Evolutionary conservation across 2,797 vertebrate genomes (phyloP).

Genomic region (Triplophysa yarkandensis): DNA sequence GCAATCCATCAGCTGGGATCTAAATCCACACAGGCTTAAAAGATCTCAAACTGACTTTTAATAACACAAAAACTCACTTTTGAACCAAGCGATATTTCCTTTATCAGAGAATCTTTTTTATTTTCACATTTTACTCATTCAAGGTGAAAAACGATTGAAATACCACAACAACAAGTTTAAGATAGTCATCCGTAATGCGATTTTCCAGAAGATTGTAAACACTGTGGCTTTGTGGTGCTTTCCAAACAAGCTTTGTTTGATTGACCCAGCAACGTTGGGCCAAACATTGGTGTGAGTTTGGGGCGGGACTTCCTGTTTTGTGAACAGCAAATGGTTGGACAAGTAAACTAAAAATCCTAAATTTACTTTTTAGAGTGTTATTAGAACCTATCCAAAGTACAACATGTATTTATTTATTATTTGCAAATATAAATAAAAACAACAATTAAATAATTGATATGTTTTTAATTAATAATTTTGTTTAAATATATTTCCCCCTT

Average conservation of each 20-base stretch:
- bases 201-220: not conserved
- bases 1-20: slow-evolving; percentile 53
- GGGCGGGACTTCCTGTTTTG: not conserved
- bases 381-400: too few relatives aligned
- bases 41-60: slow-evolving; percentile 54
- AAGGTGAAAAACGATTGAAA: slow-evolving; percentile 63
- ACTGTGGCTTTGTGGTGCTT: not conserved
- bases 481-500: too few relatives aligned
- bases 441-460: too few relatives aligned
- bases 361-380: too few relatives aligned
- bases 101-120: slow-evolving; percentile 55
- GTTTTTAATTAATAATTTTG: too few relatives aligned
- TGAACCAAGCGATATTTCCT: slow-evolving; percentile 56
- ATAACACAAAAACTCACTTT: slow-evolving; percentile 57
- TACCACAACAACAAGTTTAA: slow-evolving; percentile 52
- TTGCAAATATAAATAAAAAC: too few relatives aligned
- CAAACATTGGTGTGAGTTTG: not conserved
- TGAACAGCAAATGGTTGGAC: not conserved
- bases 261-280: not conserved
- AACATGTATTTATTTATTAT: too few relatives aligned
- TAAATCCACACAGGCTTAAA: slow-evolving; percentile 51
- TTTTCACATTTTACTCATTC: slow-evolving; percentile 51
- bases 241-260: not conserved
- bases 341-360: not conserved
- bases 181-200: not conserved